Base-by-base conservation (phyloP, 2,797 vertebrate genomes). In the Kryptolebias ocellatus region DNA sequence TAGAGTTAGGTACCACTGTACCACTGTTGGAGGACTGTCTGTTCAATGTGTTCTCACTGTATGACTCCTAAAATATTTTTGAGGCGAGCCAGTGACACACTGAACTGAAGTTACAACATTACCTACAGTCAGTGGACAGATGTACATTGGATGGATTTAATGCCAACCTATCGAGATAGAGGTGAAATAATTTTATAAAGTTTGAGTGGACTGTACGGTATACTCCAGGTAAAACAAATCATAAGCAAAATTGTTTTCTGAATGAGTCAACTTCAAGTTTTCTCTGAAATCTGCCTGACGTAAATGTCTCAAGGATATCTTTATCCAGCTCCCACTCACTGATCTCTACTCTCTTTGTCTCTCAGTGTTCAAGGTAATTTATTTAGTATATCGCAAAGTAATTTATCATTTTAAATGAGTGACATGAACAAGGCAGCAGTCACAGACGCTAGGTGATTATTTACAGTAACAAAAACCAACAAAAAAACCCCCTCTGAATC, bases 321-420 rank as follows among this genome's bases (percentile, higher is more conserved):
- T 72, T 60, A 69, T 74, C 64, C 67, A 37, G 72, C 77, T 79
- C 73, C 73, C 80, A 77, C 81, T 63, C 83, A 83, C 74, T 80
- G 72, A 78, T 73, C 58, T 63, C 60, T 67, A 24, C 73, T 70
- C 66, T 60, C 53, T 65, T 62, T 18, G 54, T 76, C 74, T 78
- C 28, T 42, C 78, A 68, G 66, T 56, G 66, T 63, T 87, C 65
- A 60, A 67, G 59, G 74, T 88, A 83, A 90, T 88, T 81, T 72
- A 86, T 87, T 82, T 79, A 80, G 80, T 70, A 84, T 72, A 79
- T 72, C 64, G 67, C 67, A 73, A 89, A 85, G 82, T 78, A 76
- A 84, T 85, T 89, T 72, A 87, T 88, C 82, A 85, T 76, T 84
- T 86, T 78, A 74, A 74, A 83, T 59, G 69, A 82, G 64, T 73